Base-by-base conservation (phyloP, 2,888 invertebrate species). In the Meliscaeva auricollis region DNA sequence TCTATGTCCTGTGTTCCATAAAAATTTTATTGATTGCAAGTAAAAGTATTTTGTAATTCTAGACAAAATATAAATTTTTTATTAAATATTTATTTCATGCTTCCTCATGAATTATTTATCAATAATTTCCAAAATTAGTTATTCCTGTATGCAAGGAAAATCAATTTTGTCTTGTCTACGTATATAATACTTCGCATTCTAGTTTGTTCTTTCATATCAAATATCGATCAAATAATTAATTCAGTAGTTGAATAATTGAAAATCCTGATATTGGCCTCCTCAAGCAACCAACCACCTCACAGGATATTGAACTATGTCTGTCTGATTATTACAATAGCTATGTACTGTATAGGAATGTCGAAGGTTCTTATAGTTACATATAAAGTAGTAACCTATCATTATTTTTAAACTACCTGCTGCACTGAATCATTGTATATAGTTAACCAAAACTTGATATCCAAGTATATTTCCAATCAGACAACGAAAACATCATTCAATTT, bases 401-500 rank as follows among this genome's bases (percentile, higher is more conserved):
- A 22, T 20, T 41, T 35, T 3, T 22, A n/a, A 60, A 60, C 60
- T 20, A 46, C 46, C 30, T 46, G 44, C 64, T 17, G 30, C 13
- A 58, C n/a, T n/a, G n/a, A n/a, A n/a, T n/a, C 13, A 58, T 0
- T 17, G 6, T 56, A 17, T 32, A 30, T 22, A 48, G 3, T 52
- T n/a, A 30, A 54, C 54, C n/a, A n/a, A 30, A 54, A 15, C 32
- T 38, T 38, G 5, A 38, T 20, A 50, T 26, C n/a, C n/a, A 8
- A 22, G 50, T 72, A 62, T 81, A 79, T 76, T 72, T 72, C 58
- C 76, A 76, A 84, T 80, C 80, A 76, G 80, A 80, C 81, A 80
- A 73, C 73, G 80, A 75, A 80, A 85, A 85, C 81, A 85, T 85
- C 85, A 77, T 77, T 85, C 76, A 81, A 70, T 81, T 66, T 56